Evolutionary conservation across 2,888 invertebrate genomes (phyloP).

Genomic region (Pemphredon lugubris): DNA sequence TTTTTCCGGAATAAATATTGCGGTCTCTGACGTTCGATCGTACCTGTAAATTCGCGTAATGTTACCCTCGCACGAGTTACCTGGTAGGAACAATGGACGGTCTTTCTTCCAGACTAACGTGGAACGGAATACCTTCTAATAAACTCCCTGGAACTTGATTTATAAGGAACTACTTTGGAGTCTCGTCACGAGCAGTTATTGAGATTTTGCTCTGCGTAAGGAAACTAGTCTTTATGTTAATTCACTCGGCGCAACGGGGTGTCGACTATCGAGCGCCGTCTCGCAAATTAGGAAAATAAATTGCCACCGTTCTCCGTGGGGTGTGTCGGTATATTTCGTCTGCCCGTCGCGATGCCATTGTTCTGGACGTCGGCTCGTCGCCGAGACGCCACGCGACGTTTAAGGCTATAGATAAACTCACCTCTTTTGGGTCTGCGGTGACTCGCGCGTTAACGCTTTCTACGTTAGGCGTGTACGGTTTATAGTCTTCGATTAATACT

Average conservation of each 20-base stretch:
- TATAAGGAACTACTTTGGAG: neutral
- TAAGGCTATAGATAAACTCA: neutral
- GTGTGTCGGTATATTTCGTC: constrained; percentile 10
- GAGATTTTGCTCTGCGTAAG: constrained; percentile 15
- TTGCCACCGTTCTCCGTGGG: constrained; percentile 12
- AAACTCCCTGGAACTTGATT: neutral
- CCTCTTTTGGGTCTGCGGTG: neutral
- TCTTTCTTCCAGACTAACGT: too few species aligned
- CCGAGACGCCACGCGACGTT: constrained; percentile 9
- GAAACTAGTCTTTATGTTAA: constrained; percentile 22
- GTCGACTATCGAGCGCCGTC: constrained; percentile 5
- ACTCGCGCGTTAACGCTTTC: neutral
- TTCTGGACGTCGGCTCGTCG: constrained; percentile 22
- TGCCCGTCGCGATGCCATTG: constrained; percentile 20
- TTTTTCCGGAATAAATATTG: too few species aligned
- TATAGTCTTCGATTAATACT: neutral
- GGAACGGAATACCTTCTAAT: too few species aligned
- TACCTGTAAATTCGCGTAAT: too few species aligned
- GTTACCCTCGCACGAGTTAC: too few species aligned
- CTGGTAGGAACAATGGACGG: too few species aligned
- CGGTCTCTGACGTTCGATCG: too few species aligned
- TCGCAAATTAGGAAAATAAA: constrained; percentile 24
- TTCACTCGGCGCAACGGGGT: neutral
- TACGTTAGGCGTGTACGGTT: too few species aligned
- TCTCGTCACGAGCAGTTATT: constrained; percentile 4